Base-by-base conservation (phyloP, 2,797 vertebrate species). In the Syngnathus rostellatus region DNA sequence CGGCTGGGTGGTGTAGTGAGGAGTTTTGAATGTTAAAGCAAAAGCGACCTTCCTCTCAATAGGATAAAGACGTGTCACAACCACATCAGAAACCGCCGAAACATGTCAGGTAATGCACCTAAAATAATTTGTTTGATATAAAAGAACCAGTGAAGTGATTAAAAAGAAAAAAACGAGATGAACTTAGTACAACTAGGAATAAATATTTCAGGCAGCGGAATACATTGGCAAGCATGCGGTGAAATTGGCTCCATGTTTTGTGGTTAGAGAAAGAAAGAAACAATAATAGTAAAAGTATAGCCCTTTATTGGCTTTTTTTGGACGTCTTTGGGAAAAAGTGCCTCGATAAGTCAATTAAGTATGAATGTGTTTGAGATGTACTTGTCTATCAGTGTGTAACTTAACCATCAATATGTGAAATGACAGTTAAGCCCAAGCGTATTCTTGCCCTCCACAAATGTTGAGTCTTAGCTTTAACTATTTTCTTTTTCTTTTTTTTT, bases 181-280 rank as follows among this genome's bases (percentile, higher is more conserved):
- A 23, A 23, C 23, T 23, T 23, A 23, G 23, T 23, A 23, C 23
- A 23, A 23, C 23, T 23, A 23, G 65, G 72, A 84, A 88, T 91
- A 81, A 88, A 91, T 92, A 90, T 90, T 91, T 89, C 79, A 91
- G 79, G 78, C 6, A 77, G 80, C 81, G 72, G 86, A 89, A 87
- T 89, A 89, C 88, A 92, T 91, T 85, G 88, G 86, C 85, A 80
- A 84, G 83, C 81, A 89, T 88, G 89, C 87, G 86, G 87, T 84
- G 82, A 81, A 85, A 86, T 85, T 78, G 70, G 63, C 87, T 89
- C 89, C 66, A 16, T 63, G 48, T 71, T 70, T 76, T 77, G 69
- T 12, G 41, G 76, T 69, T 66, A 72, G 78, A 75, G 81, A 76
- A 81, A 81, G 74, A 74, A 75, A 78, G 72, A 68, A 39, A 8